Evolutionary conservation across 2,797 vertebrate genomes (phyloP).

Genomic region (Danio tinwini): DNA sequence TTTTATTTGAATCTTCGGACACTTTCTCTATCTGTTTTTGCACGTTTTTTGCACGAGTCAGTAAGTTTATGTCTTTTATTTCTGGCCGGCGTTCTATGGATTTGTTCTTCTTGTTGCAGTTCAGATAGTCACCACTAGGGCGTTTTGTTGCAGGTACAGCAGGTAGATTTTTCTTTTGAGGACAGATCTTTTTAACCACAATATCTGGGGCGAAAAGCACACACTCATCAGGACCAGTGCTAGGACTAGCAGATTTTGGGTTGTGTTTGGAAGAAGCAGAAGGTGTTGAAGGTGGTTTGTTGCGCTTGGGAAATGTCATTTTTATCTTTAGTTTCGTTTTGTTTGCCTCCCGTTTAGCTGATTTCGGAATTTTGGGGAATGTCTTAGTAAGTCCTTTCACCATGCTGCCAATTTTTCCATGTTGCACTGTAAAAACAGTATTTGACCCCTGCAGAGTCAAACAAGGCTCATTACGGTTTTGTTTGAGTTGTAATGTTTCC

Average conservation of each 20-base stretch:
- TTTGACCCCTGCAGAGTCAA: background rate
- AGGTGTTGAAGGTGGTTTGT: background rate
- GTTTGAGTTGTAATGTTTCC: background rate
- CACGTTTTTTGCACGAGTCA: background rate
- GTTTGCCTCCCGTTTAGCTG: background rate
- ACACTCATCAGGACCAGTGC: background rate
- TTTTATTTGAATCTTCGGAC: too few relatives aligned
- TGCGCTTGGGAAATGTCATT: background rate
- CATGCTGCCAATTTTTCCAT: background rate
- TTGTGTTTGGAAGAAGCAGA: background rate
- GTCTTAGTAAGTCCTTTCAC: background rate
- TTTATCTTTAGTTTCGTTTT: background rate
- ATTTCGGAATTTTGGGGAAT: background rate
- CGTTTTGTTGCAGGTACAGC: background rate
- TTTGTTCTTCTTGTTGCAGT: background rate
- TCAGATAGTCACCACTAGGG: background rate
- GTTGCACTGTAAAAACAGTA: background rate
- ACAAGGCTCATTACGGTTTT: background rate
- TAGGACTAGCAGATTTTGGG: background rate
- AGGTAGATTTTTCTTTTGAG: background rate
- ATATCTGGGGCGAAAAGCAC: constrained; percentile 47
- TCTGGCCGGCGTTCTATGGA: background rate
- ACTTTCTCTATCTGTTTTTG: background rate
- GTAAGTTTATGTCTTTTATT: background rate
- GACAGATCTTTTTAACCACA: constrained; percentile 8